phyloP scores from a whole-genome alignment of 2,888 invertebrate genomes.

The Diabrotica balteata region DNA sequence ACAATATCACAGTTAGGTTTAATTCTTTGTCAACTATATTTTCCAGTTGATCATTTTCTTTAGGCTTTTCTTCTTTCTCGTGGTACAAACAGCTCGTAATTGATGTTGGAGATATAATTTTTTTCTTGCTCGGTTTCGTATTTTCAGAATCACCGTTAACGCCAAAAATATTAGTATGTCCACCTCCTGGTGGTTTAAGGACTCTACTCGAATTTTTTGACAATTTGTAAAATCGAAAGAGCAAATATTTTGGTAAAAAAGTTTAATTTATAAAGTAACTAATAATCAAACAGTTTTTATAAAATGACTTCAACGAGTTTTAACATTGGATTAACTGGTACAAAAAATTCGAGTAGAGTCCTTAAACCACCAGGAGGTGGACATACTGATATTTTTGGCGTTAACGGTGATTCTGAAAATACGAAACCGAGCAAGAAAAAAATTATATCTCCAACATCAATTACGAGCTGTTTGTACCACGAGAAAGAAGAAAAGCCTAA shows the following conservation, averaged over 20 bases:
- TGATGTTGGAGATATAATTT: constrained; percentile 22
- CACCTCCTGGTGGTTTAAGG: constrained; percentile 60
- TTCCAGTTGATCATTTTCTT: constrained; percentile 7
- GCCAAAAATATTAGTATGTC: constrained; percentile 58
- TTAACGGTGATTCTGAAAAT: constrained; percentile 18
- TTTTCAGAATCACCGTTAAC: constrained; percentile 20
- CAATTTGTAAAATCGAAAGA: too few relatives aligned
- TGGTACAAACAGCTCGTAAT: constrained; percentile 31
- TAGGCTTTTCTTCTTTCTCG: constrained; percentile 16
- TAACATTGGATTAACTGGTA: constrained; percentile 46
- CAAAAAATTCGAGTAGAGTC: constrained; percentile 57
- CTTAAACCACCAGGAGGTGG: constrained; percentile 61
- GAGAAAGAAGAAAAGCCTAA: too few relatives aligned
- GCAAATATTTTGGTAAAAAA: too few relatives aligned
- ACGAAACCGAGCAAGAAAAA: too few relatives aligned
- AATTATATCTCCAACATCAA: too few relatives aligned
- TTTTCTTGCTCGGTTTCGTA: constrained; percentile 24
- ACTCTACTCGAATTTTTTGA: constrained; percentile 57
- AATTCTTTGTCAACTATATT: constrained; percentile 7
- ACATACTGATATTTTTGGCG: constrained; percentile 57
- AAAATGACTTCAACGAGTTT: constrained; percentile 52
- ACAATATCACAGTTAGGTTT: too few relatives aligned
- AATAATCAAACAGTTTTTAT: constrained; percentile 8
- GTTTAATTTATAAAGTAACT: too few relatives aligned
- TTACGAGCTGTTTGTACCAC: too few relatives aligned